Percentiles rank a stretch among this genome's conserved stretches.
Conservation (phyloP, 1,140 invertebrate genomes). For the Chymomyza costata region DNA sequence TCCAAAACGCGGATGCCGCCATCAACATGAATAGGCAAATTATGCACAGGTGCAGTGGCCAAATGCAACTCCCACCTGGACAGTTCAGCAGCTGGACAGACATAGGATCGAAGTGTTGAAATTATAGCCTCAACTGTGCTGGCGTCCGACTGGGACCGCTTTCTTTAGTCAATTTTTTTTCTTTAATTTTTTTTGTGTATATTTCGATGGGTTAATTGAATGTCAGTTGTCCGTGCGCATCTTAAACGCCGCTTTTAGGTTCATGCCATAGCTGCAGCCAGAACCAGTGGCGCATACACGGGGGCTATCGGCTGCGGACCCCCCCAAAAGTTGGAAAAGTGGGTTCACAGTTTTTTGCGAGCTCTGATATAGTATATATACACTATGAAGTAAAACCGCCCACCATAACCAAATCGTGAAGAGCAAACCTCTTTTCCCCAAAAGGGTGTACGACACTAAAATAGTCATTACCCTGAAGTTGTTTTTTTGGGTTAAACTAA, state of each 20-base stretch:
- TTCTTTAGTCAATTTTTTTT: conserved; percentile 9
- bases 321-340: too few species aligned
- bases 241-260: conserved; percentile 4
- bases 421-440: too few species aligned
- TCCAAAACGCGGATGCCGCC: conserved; percentile 22
- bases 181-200: conserved; percentile 11
- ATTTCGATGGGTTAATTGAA: conserved; percentile 53
- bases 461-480: too few species aligned
- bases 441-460: too few species aligned
- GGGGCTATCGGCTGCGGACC: too few species aligned
- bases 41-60: conserved; percentile 52
- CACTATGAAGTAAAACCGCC: too few species aligned
- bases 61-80: conserved; percentile 47
- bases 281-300: too few species aligned
- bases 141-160: conserved; percentile 29
- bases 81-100: conserved; percentile 8
- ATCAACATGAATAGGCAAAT: conserved; percentile 58
- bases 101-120: conserved; percentile 21
- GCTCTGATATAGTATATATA: too few species aligned
- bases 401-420: too few species aligned
- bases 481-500: too few species aligned
- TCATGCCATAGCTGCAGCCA: too few species aligned
- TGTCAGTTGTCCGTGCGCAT: conserved; percentile 32
- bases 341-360: too few species aligned
- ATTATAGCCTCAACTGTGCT: conserved; percentile 30